Evolutionary conservation across 2,113 vertebrate genomes (phyloP).

Genomic region (Trinectes maculatus): DNA sequence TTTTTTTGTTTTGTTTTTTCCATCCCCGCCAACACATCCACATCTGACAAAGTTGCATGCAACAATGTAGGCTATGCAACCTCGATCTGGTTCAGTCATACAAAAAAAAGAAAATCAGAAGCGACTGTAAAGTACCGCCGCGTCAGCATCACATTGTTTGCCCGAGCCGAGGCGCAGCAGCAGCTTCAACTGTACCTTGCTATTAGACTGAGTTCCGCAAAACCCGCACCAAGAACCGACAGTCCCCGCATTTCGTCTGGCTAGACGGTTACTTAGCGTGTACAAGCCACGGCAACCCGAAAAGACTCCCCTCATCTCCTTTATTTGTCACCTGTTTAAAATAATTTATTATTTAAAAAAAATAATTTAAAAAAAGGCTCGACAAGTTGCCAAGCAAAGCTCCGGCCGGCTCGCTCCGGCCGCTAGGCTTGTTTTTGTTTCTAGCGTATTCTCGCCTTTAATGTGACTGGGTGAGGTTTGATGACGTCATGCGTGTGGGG

Average conservation of each 20-base stretch:
- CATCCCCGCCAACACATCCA: slow-evolving; percentile 7
- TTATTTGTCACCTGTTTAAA: slow-evolving; percentile 21
- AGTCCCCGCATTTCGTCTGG: slow-evolving; percentile 56
- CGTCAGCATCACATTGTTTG: slow-evolving; percentile 13
- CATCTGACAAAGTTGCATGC: background rate
- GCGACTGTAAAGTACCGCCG: background rate
- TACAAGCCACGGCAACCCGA: slow-evolving; percentile 59
- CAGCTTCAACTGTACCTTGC: slow-evolving; percentile 70
- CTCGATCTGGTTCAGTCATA: background rate
- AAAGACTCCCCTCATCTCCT: slow-evolving; percentile 73
- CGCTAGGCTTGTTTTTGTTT: slow-evolving; percentile 23
- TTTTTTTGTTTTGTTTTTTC: slow-evolving; percentile 5
- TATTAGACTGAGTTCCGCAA: slow-evolving; percentile 71
- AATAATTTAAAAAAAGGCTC: background rate
- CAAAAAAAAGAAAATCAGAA: background rate
- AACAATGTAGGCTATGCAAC: background rate
- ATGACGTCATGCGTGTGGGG: slow-evolving; percentile 58
- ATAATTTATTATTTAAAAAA: background rate
- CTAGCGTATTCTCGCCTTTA: background rate
- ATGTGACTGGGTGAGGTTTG: slow-evolving; percentile 51
- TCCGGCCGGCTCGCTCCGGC: slow-evolving; percentile 66
- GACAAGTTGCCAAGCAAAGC: background rate
- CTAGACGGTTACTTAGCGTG: slow-evolving; percentile 64
- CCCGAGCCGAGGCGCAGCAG: slow-evolving; percentile 20
- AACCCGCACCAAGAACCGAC: slow-evolving; percentile 73